phyloP scores from a whole-genome alignment of 2,797 vertebrate species.

The Eutrigla gurnardus region DNA sequence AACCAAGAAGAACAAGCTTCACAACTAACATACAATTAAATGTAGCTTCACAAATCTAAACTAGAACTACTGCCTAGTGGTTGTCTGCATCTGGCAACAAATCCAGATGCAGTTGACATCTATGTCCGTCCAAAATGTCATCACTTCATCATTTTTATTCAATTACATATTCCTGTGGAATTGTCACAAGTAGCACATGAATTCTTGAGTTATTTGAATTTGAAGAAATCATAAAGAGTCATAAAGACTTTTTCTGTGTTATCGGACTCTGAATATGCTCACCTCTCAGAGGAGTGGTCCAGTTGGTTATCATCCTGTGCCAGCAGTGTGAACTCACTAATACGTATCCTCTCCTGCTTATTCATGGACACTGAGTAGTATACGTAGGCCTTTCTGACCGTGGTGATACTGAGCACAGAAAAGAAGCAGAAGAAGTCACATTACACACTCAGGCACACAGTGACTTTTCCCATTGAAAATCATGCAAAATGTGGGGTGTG shows the following conservation, averaged over 20 bases:
- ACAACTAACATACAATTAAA: neutral
- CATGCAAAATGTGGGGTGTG: neutral
- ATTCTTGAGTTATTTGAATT: no score
- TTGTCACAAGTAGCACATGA: no score
- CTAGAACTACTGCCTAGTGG: neutral
- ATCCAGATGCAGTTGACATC: neutral
- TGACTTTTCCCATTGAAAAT: conserved; percentile 2
- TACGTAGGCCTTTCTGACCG: conserved; percentile 85
- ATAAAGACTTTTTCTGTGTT: neutral
- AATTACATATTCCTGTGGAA: no score
- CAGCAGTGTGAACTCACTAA: conserved; percentile 86
- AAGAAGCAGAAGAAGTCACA: neutral
- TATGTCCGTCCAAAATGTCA: neutral
- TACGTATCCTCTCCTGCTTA: conserved; percentile 85
- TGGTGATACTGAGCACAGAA: conserved; percentile 61
- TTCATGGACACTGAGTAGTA: conserved; percentile 87
- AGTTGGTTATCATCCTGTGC: conserved; percentile 83
- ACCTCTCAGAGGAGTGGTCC: conserved; percentile 88
- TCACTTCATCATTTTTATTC: no score
- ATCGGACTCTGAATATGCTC: conserved; percentile 11
- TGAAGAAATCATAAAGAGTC: neutral
- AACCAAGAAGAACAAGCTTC: neutral
- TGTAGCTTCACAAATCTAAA: neutral
- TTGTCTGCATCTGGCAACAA: neutral
- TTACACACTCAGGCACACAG: neutral